Percentiles rank a stretch among this genome's conserved stretches.
phyloP scores from a whole-genome alignment of 2,113 vertebrate genomes.

The Zosterops japonicus region DNA sequence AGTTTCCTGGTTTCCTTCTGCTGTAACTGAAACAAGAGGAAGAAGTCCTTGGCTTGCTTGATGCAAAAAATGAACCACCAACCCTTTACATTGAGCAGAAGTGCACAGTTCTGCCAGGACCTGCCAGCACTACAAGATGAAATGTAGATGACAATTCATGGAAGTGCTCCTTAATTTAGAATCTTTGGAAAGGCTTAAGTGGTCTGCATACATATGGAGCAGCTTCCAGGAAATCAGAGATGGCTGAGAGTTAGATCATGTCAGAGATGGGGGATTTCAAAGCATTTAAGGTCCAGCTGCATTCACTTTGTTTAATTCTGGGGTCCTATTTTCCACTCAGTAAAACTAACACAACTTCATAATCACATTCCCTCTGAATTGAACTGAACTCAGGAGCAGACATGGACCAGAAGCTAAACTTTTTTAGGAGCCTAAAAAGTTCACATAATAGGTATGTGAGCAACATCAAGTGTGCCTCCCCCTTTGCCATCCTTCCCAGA shows the following conservation, averaged over 20 bases:
- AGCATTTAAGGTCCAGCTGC: background rate
- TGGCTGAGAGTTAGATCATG: background rate
- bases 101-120: background rate
- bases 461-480: accelerated
- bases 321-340: background rate
- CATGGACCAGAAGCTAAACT: background rate
- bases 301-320: background rate
- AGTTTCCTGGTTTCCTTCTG: background rate
- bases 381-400: background rate
- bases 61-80: background rate
- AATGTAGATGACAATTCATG: background rate
- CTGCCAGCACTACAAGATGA: background rate
- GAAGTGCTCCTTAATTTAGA: background rate
- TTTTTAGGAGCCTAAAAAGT: background rate
- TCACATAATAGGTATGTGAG: background rate
- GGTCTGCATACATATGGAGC: background rate
- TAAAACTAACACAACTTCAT: background rate
- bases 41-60: background rate
- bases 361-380: background rate
- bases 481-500: background rate
- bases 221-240: background rate
- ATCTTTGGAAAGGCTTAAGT: background rate
- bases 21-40: background rate
- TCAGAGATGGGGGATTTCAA: background rate
- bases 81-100: background rate